phyloP scores from a whole-genome alignment of 2,797 vertebrate species.

The Xiphorhynchus erythropygius region DNA sequence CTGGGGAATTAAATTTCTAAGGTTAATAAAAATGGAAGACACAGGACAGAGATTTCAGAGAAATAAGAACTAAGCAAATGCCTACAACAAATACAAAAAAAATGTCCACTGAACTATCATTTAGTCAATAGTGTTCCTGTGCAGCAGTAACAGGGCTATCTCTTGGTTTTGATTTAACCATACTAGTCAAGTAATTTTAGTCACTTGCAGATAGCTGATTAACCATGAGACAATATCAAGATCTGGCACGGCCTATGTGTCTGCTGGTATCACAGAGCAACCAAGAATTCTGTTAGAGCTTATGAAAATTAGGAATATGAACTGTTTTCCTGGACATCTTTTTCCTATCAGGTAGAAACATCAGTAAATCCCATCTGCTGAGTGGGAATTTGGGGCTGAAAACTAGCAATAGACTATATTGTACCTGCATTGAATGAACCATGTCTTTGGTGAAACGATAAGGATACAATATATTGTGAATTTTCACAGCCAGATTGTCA shows the following conservation, averaged over 20 bases:
- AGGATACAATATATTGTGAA: constrained; percentile 93
- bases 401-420: background rate
- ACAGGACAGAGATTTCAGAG: background rate
- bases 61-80: background rate
- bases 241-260: background rate
- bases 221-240: background rate
- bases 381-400: background rate
- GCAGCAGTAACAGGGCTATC: background rate
- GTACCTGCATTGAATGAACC: constrained; percentile 93
- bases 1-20: background rate
- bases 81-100: background rate
- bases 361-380: background rate
- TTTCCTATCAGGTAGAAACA: background rate
- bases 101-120: background rate
- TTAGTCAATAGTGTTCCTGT: background rate
- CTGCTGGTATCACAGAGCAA: background rate
- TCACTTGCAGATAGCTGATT: background rate
- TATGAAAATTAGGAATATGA: background rate
- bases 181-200: background rate
- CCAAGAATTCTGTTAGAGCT: background rate
- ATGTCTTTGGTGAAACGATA: constrained; percentile 97
- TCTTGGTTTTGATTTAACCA: background rate
- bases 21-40: background rate
- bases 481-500: constrained; percentile 88
- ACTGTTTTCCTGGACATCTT: background rate